Evolutionary conservation across 2,113 vertebrate species (phyloP).

Genomic region (Mormoops blainvillei): DNA sequence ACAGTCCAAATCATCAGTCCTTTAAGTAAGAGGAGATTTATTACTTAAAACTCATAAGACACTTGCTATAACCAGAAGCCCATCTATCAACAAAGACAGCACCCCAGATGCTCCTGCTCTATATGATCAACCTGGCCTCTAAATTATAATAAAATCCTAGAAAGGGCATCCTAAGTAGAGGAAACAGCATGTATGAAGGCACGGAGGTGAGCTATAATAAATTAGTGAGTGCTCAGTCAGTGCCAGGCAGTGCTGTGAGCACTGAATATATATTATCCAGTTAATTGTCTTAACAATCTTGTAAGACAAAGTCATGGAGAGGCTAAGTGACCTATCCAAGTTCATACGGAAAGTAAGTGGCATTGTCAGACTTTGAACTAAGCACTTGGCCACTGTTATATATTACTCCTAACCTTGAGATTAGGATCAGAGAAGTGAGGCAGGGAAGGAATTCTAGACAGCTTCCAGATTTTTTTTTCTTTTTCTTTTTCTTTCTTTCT

Average conservation of each 20-base stretch:
- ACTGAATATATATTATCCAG: neutral
- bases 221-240: slow-evolving; percentile 19
- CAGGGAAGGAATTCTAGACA: neutral
- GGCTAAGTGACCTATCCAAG: neutral
- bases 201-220: slow-evolving; percentile 8
- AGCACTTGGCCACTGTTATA: neutral
- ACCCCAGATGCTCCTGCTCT: slow-evolving; percentile 50
- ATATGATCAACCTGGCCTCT: slow-evolving; percentile 15
- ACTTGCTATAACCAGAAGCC: slow-evolving; percentile 34
- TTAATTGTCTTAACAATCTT: slow-evolving; percentile 13
- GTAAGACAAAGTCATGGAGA: neutral
- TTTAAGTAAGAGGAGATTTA: slow-evolving; percentile 46
- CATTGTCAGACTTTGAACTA: neutral
- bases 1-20: slow-evolving; percentile 3
- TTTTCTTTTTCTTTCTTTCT: neutral
- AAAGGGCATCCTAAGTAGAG: slow-evolving; percentile 18
- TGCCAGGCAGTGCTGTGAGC: neutral
- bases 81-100: slow-evolving; percentile 52
- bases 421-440: neutral
- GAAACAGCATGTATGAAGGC: neutral
- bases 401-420: neutral
- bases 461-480: neutral
- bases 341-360: neutral
- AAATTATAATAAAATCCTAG: slow-evolving; percentile 28
- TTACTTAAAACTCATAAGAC: slow-evolving; percentile 33